Percentiles rank a stretch among this genome's conserved stretches.
These are phyloP conservation scores for Phylloscopus trochilus DNA, from an alignment of 2,113 vertebrate species.

Conservation along the genomic window DNA sequence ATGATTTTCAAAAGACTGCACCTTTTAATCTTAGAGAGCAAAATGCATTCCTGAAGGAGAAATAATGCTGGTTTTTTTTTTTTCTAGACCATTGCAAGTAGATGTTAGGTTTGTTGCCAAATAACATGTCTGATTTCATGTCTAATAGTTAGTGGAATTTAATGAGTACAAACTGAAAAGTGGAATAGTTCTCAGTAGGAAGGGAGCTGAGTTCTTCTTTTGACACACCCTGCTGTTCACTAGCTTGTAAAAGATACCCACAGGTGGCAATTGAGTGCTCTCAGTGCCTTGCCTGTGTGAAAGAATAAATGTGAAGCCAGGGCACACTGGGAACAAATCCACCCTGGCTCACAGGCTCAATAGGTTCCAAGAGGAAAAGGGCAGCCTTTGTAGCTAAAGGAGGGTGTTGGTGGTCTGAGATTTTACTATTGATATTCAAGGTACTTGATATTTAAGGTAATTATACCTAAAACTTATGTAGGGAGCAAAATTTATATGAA, in stretches of 20 bases:
- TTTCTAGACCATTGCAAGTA: neutral
- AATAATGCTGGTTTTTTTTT: neutral
- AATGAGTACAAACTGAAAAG: conserved; percentile 30
- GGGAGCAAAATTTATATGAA: neutral
- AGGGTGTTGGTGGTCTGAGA: neutral
- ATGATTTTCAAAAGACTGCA: neutral
- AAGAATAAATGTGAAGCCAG: neutral
- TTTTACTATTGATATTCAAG: neutral
- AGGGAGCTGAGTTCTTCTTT: neutral
- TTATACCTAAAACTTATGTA: neutral
- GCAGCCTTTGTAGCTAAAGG: neutral
- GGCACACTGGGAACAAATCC: neutral
- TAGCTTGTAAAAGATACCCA: neutral
- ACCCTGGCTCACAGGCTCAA: neutral
- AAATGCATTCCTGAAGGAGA: neutral
- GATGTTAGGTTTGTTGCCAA: conserved; percentile 8
- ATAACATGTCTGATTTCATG: conserved; percentile 5
- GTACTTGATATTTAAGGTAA: neutral
- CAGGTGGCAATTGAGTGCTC: neutral
- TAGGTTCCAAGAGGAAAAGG: neutral
- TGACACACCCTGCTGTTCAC: neutral
- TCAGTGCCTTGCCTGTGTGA: neutral
- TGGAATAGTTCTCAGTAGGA: neutral
- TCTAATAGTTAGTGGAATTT: conserved; percentile 37
- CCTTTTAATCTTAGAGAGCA: neutral